A percentile compares a stretch with the other conserved stretches of the same genome.
These are phyloP conservation scores for Eurypyga helias DNA, from an alignment of 2,113 vertebrate species.

Conservation along the genomic window DNA sequence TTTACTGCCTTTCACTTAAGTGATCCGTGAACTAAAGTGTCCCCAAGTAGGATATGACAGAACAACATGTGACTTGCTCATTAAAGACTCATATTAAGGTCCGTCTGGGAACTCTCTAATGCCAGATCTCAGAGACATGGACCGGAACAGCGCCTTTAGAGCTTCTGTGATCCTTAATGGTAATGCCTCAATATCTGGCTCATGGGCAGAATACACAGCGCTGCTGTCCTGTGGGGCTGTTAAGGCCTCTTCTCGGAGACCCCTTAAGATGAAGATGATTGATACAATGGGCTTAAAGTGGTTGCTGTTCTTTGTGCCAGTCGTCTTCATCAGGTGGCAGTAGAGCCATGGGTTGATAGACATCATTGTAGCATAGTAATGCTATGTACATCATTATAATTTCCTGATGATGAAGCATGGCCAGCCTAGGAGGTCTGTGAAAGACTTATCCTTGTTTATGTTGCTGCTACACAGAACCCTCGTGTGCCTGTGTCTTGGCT, in stretches of 20 bases:
- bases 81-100: not conserved
- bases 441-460: not conserved
- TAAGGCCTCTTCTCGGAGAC: conserved; percentile 40
- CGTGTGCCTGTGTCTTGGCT: not conserved
- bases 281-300: conserved; percentile 1
- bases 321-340: not conserved
- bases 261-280: conserved; percentile 41
- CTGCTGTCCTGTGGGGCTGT: not conserved
- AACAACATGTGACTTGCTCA: not conserved
- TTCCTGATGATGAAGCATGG: not conserved
- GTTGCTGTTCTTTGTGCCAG: conserved; percentile 26
- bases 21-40: conserved; percentile 27
- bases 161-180: not conserved
- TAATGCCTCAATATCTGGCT: conserved; percentile 14
- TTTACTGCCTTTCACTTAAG: not conserved
- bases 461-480: not conserved
- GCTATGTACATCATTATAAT: not conserved
- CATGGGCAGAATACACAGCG: not conserved
- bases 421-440: not conserved
- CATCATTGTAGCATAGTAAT: not conserved
- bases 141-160: not conserved
- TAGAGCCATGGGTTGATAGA: not conserved
- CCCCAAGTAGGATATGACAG: not conserved
- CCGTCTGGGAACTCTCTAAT: conserved; percentile 15
- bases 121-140: conserved; percentile 8